Evolutionary conservation across 2,113 vertebrate genomes (phyloP).

Genomic region (Tragelaphus buxtoni): DNA sequence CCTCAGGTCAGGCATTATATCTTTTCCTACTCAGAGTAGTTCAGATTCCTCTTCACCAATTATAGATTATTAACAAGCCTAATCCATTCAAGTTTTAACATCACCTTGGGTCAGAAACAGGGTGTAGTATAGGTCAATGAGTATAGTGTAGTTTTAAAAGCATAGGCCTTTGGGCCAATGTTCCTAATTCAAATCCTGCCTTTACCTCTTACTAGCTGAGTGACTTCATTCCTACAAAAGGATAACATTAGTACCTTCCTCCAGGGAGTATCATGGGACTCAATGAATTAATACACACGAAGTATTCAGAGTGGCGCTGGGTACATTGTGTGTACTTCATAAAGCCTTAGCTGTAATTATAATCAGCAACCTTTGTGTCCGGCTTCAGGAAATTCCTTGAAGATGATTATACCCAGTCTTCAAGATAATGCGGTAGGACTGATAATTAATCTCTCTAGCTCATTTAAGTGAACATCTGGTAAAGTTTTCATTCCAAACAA

Average conservation of each 20-base stretch:
- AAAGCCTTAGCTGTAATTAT: neutral
- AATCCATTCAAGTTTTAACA: neutral
- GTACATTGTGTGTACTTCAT: neutral
- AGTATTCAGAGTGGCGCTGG: neutral
- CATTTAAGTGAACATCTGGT: slow-evolving; percentile 69
- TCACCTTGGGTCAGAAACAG: neutral
- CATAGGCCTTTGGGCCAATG: neutral
- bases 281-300: neutral
- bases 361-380: neutral
- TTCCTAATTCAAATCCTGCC: neutral
- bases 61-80: neutral
- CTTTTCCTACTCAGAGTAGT: neutral
- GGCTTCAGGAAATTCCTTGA: slow-evolving; percentile 65
- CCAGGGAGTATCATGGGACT: neutral
- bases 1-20: neutral
- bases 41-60: neutral
- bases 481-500: slow-evolving; percentile 71
- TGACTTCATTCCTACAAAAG: neutral
- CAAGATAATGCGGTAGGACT: slow-evolving; percentile 40
- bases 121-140: neutral
- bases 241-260: neutral
- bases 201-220: neutral
- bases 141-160: neutral
- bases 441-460: slow-evolving; percentile 62
- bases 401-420: slow-evolving; percentile 55